Conservation (phyloP, 2,797 vertebrate genomes). For the Sebastes minor region DNA sequence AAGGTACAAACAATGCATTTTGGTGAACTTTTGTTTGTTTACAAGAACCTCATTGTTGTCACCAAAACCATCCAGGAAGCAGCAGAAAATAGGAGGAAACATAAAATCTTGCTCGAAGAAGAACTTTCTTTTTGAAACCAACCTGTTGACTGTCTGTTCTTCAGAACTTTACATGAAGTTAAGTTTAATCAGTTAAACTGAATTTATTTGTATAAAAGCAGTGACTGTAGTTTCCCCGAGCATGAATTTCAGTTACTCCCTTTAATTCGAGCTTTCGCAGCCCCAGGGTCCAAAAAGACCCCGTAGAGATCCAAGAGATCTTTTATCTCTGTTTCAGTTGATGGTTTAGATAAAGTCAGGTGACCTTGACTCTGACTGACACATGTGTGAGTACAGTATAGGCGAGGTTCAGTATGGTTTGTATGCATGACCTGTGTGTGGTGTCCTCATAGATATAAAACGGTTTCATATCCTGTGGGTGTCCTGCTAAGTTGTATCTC, state of each 20-base stretch:
- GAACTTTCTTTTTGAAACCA: not conserved
- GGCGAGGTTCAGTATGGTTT: not conserved
- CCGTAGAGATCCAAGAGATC: not conserved
- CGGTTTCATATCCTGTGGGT: no score
- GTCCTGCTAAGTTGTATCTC: not conserved
- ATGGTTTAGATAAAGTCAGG: no score
- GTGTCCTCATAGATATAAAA: no score
- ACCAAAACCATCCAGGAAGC: not conserved
- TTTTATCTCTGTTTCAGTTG: not conserved
- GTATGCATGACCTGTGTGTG: not conserved
- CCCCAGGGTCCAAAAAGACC: not conserved
- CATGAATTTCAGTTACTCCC: not conserved
- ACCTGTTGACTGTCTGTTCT: not conserved
- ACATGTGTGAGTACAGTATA: not conserved
- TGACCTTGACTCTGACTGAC: not conserved
- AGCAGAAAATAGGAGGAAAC: not conserved
- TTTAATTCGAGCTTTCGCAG: not conserved
- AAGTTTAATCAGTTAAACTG: not conserved
- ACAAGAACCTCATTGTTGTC: not conserved
- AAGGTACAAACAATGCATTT: not conserved
- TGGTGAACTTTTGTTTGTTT: not conserved
- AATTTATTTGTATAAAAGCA: not conserved
- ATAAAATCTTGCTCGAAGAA: not conserved
- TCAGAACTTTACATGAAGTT: no score
- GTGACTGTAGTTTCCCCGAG: not conserved